Evolutionary conservation across 2,113 vertebrate genomes (phyloP), one percentile per base, ranked within the genome.

Genomic region (Coregonus clupeaformis): DNA sequence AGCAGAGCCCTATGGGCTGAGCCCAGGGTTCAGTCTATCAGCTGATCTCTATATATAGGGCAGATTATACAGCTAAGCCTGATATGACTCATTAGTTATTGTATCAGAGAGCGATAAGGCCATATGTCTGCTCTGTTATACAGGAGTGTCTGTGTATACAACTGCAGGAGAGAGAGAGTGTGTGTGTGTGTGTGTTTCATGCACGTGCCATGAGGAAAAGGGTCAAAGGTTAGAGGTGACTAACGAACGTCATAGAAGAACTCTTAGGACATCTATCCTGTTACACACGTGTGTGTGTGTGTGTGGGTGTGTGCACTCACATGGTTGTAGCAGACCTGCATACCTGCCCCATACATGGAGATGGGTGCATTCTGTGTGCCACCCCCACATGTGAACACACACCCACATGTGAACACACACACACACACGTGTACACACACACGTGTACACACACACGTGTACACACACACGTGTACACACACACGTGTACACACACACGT

Each of bases 161-260:
- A 5, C 4, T 59, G 55, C 16, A 20, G 20, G 55, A 20, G 24
- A 18, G 14, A 49, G 55, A 45, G 24, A 1, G 30, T 57, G 66
- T 64, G 63, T 60, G 60, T 30, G 22, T 20, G 36, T 47, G 60
- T 59, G 49, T 32, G 69, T 72, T n/a, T 45, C 47, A 80, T 24
- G n/a, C 22, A 36, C 42, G 6, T 25, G 72, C 29, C 82, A 76
- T 73, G 73, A 77, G 72, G 67, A 78, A 75, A 52, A 55, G 4
- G 47, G 13, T 16, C 47, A 49, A 14, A 77, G 80, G 80, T 85
- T 74, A 78, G 45, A 80, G 66, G 79, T 78, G 76, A 68, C 36
- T 22, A 42, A 14, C 57, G 66, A 2, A 42, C 45, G 64, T 75
- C 76, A 62, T 68, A 30, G 6, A 74, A 65, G 72, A 24, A 67